Evolutionary conservation across 2,113 vertebrate genomes (phyloP), one percentile per base, ranked within the genome.

Genomic region (Ceyx margarethae): DNA sequence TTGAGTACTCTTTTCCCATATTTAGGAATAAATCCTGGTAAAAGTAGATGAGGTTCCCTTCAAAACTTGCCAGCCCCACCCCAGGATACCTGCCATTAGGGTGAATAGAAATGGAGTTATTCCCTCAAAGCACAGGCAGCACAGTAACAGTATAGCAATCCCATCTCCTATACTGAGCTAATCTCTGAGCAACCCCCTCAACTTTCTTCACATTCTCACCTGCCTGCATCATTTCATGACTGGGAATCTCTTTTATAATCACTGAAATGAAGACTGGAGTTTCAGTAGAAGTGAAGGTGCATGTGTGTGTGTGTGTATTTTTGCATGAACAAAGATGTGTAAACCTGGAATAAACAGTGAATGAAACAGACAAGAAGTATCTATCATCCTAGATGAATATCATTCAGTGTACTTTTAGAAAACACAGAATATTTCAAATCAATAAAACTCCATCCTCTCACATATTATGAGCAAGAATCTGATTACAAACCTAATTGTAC

Each of bases 401-500:
- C 89, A 95, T 50, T 91, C 58, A 74, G 51, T 37, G 68, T 73
- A 83, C 43, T 60, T 85, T 74, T 91, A 85, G 89, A 93, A 96
- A 96, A 96, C 92, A 96, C 72, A 83, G 80, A 88, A 35, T 57
- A 54, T 75, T 95, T 66, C 82, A 90, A 91, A 93, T 90, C 61
- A 88, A 93, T 91, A 72, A 65, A 81, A 50, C 77, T 92, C 76
- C 65, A 82, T 95, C 95, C 85, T 85, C 67, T 96, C 82, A 87
- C 87, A 28, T 60, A 91, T 78, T 92, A 94, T 76, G 62, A 92
- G 62, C 85, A 94, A 76, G 93, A 89, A 93, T 90, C 75, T 87
- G 95, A 95, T 96, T 97, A 95, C 93, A 94, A 94, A 96, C 85
- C 91, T 92, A 96, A 97, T 97, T 96, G 91, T 50, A 91, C 85